Conservation (phyloP, 2,113 vertebrate genomes). For the Varanus komodoensis region DNA sequence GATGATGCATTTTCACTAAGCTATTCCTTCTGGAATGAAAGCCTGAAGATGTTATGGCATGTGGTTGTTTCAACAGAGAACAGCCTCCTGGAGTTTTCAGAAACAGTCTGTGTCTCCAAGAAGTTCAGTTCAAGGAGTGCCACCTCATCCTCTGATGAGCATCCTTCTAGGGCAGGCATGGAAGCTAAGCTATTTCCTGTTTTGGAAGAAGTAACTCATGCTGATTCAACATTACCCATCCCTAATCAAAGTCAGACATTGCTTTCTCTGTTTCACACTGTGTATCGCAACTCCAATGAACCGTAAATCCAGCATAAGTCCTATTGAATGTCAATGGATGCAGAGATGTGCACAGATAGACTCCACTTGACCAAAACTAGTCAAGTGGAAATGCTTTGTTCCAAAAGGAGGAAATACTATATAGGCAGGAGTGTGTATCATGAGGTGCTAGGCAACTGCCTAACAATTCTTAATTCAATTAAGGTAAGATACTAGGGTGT, state of each 20-base stretch:
- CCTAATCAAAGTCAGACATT: neutral
- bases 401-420: neutral
- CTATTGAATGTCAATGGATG: neutral
- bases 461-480: neutral
- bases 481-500: neutral
- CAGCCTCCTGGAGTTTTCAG: too few species aligned
- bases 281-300: neutral
- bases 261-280: neutral
- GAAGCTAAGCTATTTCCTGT: neutral
- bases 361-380: neutral
- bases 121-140: too few species aligned
- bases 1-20: too few species aligned
- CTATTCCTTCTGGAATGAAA: too few species aligned
- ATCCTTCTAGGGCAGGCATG: too few species aligned
- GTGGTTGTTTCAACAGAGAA: too few species aligned
- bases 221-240: neutral
- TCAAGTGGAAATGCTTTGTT: neutral
- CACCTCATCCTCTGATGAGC: neutral
- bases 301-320: neutral
- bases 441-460: neutral
- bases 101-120: too few species aligned
- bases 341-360: neutral
- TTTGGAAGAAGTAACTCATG: too few species aligned
- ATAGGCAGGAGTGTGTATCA: neutral
- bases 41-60: too few species aligned